These are phyloP conservation scores for Tor tambroides DNA, from an alignment of 2,113 vertebrate genomes.

Conservation along the genomic window DNA sequence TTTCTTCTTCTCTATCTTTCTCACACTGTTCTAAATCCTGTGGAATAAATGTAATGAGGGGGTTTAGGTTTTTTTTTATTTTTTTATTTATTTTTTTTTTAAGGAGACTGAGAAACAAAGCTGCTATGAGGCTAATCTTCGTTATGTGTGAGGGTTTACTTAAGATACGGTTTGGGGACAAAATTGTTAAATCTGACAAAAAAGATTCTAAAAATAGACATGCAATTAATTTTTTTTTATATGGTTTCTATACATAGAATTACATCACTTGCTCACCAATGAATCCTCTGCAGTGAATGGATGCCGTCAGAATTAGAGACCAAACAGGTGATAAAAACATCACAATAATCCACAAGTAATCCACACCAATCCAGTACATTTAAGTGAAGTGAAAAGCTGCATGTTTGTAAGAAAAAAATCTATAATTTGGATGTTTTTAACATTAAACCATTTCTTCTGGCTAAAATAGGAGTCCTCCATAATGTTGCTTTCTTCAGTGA, in stretches of 20 bases:
- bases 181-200: background rate
- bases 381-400: no score
- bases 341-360: no score
- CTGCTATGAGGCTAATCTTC: constrained; percentile 35
- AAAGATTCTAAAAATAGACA: background rate
- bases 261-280: background rate
- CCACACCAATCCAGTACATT: no score
- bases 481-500: background rate
- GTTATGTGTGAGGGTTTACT: constrained; percentile 5
- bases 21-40: constrained; percentile 42
- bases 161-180: background rate
- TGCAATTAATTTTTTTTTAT: background rate
- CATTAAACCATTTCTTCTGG: background rate
- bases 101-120: constrained; percentile 45
- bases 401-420: background rate
- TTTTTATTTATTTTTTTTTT: no score
- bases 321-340: no score
- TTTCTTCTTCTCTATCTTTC: constrained; percentile 5
- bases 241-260: background rate
- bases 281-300: no score
- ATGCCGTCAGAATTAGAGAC: no score
- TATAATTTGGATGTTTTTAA: background rate
- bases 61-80: constrained; percentile 17
- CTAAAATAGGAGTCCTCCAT: no score
- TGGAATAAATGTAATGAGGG: constrained; percentile 46